A percentile compares a stretch with the other conserved stretches of the same genome.
These are phyloP conservation scores for Glyptemys insculpta DNA, from an alignment of 2,797 vertebrate species.

Conservation along the genomic window DNA sequence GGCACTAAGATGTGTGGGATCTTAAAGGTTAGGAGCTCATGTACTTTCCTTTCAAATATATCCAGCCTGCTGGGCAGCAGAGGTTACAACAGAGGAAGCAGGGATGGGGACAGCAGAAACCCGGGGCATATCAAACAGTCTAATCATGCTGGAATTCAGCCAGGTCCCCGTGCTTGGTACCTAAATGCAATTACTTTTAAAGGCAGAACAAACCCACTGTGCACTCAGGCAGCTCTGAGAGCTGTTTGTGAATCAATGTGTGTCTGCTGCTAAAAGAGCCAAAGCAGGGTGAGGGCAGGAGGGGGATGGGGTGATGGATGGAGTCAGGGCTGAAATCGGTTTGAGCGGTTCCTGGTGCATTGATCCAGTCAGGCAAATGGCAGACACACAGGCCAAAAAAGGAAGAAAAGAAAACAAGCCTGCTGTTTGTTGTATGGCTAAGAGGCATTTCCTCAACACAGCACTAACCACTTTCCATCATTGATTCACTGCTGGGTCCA, in stretches of 20 bases:
- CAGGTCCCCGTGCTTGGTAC: not conserved
- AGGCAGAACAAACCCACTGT: not conserved
- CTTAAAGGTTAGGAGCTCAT: not conserved
- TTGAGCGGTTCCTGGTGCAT: conserved; percentile 43
- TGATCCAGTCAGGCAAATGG: conserved; percentile 20
- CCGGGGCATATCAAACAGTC: not conserved
- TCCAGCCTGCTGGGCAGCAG: not conserved
- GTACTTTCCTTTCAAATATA: not conserved
- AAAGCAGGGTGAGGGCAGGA: not conserved
- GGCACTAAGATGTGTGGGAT: not conserved
- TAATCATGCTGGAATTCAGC: not conserved
- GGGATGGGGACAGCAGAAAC: not conserved
- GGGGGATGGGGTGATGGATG: not conserved
- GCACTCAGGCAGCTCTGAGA: not conserved
- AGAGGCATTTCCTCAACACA: conserved; percentile 11
- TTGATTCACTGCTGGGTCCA: not conserved
- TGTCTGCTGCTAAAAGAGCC: not conserved
- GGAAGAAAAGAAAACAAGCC: conserved; percentile 34
- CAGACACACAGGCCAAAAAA: not conserved
- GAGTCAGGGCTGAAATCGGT: conserved; percentile 54
- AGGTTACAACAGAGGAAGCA: not conserved
- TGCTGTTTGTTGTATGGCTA: not conserved
- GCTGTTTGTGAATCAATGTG: not conserved
- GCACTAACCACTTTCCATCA: conserved; percentile 11
- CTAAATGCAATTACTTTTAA: accelerated